Evolutionary conservation across 2,888 invertebrate genomes (phyloP).

Genomic region (Acanthosepion pharaonis): DNA sequence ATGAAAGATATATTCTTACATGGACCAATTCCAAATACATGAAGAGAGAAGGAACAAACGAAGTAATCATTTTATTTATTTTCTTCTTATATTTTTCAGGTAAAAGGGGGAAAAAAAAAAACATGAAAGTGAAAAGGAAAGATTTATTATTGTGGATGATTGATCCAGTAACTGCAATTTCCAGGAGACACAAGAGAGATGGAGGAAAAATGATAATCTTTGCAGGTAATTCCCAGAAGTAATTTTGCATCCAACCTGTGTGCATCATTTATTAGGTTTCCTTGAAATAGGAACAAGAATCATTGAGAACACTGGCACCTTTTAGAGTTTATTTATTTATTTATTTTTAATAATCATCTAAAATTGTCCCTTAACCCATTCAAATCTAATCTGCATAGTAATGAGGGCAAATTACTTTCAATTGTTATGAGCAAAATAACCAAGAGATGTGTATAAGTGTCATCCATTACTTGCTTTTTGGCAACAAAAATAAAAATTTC

Average conservation of each 20-base stretch:
- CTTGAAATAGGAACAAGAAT: constrained; percentile 33
- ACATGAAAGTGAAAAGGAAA: background rate
- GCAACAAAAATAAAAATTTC: too few relatives aligned
- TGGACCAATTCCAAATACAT: background rate
- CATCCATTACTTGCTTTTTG: too few relatives aligned
- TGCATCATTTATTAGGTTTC: constrained; percentile 33
- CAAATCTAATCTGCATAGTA: background rate
- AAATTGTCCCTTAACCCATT: constrained; percentile 2
- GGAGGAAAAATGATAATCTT: background rate
- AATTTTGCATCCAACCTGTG: constrained; percentile 21
- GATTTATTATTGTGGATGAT: constrained; percentile 17
- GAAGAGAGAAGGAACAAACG: background rate
- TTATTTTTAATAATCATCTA: background rate
- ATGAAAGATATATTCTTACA: background rate
- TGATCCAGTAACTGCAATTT: background rate
- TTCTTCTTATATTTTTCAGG: background rate
- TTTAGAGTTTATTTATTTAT: background rate
- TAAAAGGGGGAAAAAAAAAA: background rate
- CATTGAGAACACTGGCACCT: background rate
- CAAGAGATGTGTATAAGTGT: background rate
- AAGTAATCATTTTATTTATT: background rate
- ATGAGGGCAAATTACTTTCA: background rate
- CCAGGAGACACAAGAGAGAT: background rate
- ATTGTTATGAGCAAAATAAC: background rate
- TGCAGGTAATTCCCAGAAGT: background rate